phyloP scores from a whole-genome alignment of 2,888 invertebrate species.

The Tachina lurida region DNA sequence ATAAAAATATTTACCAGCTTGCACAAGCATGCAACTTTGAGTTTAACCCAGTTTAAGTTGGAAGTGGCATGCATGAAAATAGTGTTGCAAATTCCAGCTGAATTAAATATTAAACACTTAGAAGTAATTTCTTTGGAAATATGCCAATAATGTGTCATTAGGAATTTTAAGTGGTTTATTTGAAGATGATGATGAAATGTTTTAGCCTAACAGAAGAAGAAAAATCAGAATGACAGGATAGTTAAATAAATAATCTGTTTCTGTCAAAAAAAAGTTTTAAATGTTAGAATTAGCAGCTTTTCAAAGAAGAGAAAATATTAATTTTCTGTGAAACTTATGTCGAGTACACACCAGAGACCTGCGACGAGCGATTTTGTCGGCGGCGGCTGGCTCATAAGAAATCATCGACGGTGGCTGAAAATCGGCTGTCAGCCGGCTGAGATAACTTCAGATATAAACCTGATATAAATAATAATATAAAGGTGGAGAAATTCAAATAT shows the following conservation, averaged over 20 bases:
- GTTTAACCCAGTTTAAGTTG: constrained; percentile 36
- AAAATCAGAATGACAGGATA: not conserved
- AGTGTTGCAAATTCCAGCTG: constrained; percentile 4
- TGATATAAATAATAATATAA: too few species aligned
- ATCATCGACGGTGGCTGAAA: too few species aligned
- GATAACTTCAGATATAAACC: too few species aligned
- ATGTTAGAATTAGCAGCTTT: too few species aligned
- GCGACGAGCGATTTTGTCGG: too few species aligned
- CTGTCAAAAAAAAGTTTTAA: too few species aligned
- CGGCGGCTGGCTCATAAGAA: too few species aligned
- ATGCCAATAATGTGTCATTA: constrained; percentile 13
- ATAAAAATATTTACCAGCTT: not conserved
- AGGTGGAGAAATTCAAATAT: too few species aligned
- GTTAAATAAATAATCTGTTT: not conserved
- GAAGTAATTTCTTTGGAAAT: constrained; percentile 10
- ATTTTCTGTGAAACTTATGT: too few species aligned
- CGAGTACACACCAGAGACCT: too few species aligned
- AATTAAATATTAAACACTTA: constrained; percentile 2
- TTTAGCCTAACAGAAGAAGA: not conserved
- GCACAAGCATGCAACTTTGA: constrained; percentile 14
- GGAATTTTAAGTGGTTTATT: not conserved
- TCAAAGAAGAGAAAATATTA: too few species aligned
- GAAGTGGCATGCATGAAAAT: constrained; percentile 15
- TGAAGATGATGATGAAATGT: not conserved
- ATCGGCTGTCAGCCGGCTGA: too few species aligned